Evolutionary conservation across 2,888 invertebrate genomes (phyloP), one percentile per base, ranked within the genome.

Genomic region (Heteromurus nitidus): DNA sequence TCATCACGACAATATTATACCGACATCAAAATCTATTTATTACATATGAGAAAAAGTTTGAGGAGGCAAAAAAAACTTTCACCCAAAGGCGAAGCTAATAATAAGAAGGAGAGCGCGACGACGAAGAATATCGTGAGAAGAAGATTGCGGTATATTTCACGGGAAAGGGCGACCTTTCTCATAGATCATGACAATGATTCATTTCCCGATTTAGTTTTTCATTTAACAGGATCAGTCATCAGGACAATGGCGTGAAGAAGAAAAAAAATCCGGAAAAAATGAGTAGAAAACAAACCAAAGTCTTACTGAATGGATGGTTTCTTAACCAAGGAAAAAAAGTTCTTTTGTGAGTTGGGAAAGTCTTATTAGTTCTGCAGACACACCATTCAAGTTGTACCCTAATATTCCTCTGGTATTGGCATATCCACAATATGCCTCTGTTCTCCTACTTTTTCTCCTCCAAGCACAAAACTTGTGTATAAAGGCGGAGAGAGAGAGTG

Each of bases 161-260:
- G 13, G 9, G 36, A 36, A 36, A 55, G 22, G 31, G 31, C 22
- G 62, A 62, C 62, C 31, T 42, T 65, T 31, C 16, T 36, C n/a
- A 44, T 75, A 62, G 31, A 62, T 31, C 30, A 58, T 47, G 68
- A 58, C 67, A 76, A 76, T 68, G 68, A 68, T 68, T 68, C 68
- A 76, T 76, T 68, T 76, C 76, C 60, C 60, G 68, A 68, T 76
- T 60, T 68, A 60, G 58, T 76, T 76, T 68, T 42, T 68, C 50
- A 62, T 62, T 62, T 62, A 62, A 28, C 62, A 62, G 62, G 62
- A 76, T 68, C 65, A 75, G 53, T 55, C 31, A 42, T 9, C 31
- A 30, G 44, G 76, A 76, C 68, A 68, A 68, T 68, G 30, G 60
- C 68, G 44, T 76, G 36, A 76, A 53, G 20, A 13, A 7, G 18